Percentiles rank a stretch among this genome's conserved stretches.
Conservation (phyloP, 2,888 invertebrate genomes). For the Hemistola chrysoprasaria region DNA sequence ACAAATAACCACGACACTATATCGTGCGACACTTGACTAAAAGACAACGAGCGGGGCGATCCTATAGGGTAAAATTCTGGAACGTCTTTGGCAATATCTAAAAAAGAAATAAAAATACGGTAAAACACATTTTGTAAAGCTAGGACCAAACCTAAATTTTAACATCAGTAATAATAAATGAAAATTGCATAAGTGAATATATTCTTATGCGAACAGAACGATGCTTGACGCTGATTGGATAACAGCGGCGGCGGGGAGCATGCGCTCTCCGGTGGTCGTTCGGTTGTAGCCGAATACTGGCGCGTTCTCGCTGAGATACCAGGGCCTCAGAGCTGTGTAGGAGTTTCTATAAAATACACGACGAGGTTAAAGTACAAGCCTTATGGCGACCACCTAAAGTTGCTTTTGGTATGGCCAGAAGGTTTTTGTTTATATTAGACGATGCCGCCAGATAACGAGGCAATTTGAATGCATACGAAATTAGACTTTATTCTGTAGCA, state of each 20-base stretch:
- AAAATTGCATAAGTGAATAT: slow-evolving; percentile 36
- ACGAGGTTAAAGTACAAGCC: slow-evolving; percentile 33
- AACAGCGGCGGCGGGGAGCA: slow-evolving; percentile 70
- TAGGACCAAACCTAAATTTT: slow-evolving; percentile 1
- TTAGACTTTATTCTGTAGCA: slow-evolving; percentile 36
- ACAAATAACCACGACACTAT: slow-evolving; percentile 56
- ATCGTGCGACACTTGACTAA: slow-evolving; percentile 42
- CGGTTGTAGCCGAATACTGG: slow-evolving; percentile 78
- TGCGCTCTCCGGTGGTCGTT: slow-evolving; percentile 70
- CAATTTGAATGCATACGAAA: slow-evolving; percentile 36
- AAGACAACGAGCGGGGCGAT: slow-evolving; percentile 25
- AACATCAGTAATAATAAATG: slow-evolving; percentile 21
- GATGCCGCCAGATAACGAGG: slow-evolving; percentile 66
- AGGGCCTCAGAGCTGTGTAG: slow-evolving; percentile 76
- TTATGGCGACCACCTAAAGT: slow-evolving; percentile 27
- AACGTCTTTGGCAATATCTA: background rate
- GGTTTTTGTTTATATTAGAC: slow-evolving; percentile 50
- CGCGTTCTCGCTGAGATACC: slow-evolving; percentile 78
- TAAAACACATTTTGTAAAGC: too few species aligned
- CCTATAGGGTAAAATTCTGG: slow-evolving; percentile 5
- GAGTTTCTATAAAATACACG: slow-evolving; percentile 52
- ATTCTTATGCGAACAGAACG: slow-evolving; percentile 46
- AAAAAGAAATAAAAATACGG: too few species aligned
- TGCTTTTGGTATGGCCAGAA: slow-evolving; percentile 29
- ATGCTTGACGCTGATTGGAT: slow-evolving; percentile 70